Evolutionary conservation across 1,140 invertebrate genomes (phyloP), one percentile per base, ranked within the genome.

Genomic region (Bombus turneri): DNA sequence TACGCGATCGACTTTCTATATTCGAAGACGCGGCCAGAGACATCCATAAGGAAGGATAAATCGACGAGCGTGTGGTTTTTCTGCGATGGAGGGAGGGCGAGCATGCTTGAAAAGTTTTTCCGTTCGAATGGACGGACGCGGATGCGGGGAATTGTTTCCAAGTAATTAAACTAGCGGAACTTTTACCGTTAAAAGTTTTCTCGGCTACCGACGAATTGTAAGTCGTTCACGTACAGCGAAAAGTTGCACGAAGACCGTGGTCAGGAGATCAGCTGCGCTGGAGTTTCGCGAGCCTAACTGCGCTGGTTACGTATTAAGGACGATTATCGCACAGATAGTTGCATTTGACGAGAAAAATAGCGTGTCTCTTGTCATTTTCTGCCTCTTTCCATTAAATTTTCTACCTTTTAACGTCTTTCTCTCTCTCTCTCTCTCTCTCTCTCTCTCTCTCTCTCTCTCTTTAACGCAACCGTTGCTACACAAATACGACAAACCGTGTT

Each of bases 161-260:
- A 95, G 94, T 95, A 95, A 95, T 95, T 95, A 95, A 95, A 94
- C 94, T 92, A 91, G 86, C 90, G 86, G 76, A 93, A 95, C 91
- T 95, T 95, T 93, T 93, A 91, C 93, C 93, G 94, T 95, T 94
- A 93, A 94, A 94, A 94, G 91, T 94, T 90, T 87, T 88, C 71
- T 41, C 64, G 68, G 57, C 53, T 72, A 34, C 68, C 43, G 31
- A 71, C 73, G 81, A 76, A 83, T 69, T 85, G 74, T 84, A 87
- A 92, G 83, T 91, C 89, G 91, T 92, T 93, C 90, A 92, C 86
- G 85, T 85, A 90, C 81, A 72, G 83, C 76, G 80, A n/a, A 18
- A 91, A 93, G 87, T 93, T 68, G 92, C 85, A 1, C 28, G n/a
- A 78, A 87, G 88, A 87, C 85, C 86, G 80, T 83, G 91, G 83